These are phyloP conservation scores for Craseonycteris thonglongyai DNA, from an alignment of 2,113 vertebrate species.

Conservation along the genomic window DNA sequence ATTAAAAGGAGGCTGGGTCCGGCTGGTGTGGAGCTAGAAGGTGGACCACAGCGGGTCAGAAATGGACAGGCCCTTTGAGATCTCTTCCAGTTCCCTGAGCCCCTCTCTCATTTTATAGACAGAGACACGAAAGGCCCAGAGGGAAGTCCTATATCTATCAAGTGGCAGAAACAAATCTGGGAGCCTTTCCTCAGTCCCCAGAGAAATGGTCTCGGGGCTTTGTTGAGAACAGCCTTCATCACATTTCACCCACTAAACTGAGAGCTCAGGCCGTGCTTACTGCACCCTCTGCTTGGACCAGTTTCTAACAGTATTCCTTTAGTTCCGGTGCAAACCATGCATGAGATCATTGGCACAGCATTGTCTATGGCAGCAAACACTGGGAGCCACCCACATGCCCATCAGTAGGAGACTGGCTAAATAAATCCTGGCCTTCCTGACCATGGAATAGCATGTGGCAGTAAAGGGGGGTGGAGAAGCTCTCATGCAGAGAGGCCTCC, in stretches of 20 bases:
- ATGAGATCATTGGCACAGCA: background rate
- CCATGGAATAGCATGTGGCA: background rate
- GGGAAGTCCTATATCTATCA: background rate
- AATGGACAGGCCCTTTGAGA: background rate
- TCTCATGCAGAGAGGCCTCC: background rate
- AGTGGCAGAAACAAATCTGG: background rate
- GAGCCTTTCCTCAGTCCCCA: background rate
- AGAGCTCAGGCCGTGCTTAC: background rate
- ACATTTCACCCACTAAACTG: background rate
- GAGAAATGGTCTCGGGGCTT: background rate
- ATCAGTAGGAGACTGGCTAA: background rate
- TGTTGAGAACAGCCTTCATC: background rate
- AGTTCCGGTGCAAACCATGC: background rate
- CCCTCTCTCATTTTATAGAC: background rate
- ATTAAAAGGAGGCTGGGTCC: background rate
- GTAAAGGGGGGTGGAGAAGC: background rate
- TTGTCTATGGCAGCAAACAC: background rate
- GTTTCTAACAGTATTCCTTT: conserved; percentile 22
- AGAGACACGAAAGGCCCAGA: background rate
- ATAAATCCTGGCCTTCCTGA: background rate
- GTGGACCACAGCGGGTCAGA: background rate
- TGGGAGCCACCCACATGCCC: background rate
- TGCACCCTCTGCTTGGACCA: background rate
- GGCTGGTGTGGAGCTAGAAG: background rate
- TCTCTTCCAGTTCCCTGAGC: background rate